Conservation (phyloP, 2,797 vertebrate genomes). For the Telmatherina bonti region DNA sequence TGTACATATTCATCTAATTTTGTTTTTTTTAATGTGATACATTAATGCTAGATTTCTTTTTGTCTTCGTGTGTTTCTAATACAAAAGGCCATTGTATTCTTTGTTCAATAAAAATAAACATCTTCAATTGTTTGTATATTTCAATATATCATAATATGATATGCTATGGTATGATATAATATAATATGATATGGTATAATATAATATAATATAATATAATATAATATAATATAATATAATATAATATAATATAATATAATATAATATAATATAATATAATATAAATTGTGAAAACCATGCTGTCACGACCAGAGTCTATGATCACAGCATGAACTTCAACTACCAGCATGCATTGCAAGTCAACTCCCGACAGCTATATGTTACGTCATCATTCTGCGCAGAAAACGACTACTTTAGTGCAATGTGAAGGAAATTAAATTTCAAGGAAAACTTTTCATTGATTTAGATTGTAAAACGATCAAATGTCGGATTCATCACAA, state of each 20-base stretch:
- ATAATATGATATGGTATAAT: background rate
- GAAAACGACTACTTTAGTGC: background rate
- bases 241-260: background rate
- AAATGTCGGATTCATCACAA: conserved; percentile 45
- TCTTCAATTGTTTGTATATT: background rate
- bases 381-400: conserved; percentile 15
- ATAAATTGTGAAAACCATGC: too few species aligned
- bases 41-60: background rate
- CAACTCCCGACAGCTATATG: background rate
- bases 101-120: conserved; percentile 4
- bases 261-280: conserved; percentile 6
- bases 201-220: conserved; percentile 11
- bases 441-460: fast-evolving
- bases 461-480: background rate
- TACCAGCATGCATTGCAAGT: conserved; percentile 55
- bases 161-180: background rate
- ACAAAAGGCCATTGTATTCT: background rate
- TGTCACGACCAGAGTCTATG: too few species aligned
- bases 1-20: background rate
- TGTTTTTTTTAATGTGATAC: background rate
- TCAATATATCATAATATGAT: background rate
- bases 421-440: fast-evolving
- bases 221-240: conserved; percentile 3
- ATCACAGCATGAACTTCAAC: conserved; percentile 27
- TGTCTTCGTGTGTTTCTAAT: background rate